These are phyloP conservation scores for Nomada lathburiana DNA, from an alignment of 2,888 invertebrate genomes.

Conservation along the genomic window DNA sequence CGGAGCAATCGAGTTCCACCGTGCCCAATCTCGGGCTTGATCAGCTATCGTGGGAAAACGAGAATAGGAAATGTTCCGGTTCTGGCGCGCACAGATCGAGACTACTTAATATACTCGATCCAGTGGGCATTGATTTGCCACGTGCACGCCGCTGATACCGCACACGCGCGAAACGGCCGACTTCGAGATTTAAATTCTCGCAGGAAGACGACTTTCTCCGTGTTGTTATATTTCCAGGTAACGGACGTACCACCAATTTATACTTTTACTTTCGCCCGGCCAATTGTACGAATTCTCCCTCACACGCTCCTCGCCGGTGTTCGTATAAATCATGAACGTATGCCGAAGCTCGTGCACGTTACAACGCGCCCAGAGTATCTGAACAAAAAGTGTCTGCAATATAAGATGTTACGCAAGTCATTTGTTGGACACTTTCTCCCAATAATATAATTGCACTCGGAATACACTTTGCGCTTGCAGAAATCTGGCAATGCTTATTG, in stretches of 20 bases:
- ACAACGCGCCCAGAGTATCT: background rate
- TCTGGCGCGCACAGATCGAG: conserved; percentile 5
- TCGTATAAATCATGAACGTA: background rate
- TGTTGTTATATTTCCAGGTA: conserved; percentile 40
- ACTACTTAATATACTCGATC: conserved; percentile 19
- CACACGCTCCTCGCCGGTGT: background rate
- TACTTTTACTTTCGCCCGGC: conserved; percentile 49
- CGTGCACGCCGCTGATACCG: conserved; percentile 6
- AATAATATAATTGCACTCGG: conserved; percentile 3
- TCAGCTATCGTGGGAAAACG: conserved; percentile 32
- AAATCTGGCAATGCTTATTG: background rate
- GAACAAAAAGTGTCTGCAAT: background rate
- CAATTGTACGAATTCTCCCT: conserved; percentile 11
- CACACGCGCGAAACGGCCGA: background rate
- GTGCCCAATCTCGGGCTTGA: conserved; percentile 8
- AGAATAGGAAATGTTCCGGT: conserved; percentile 13
- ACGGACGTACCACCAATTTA: conserved; percentile 36
- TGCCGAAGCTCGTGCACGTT: background rate
- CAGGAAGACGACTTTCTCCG: conserved; percentile 50
- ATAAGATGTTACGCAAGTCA: background rate
- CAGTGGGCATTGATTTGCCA: conserved; percentile 21
- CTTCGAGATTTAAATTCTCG: conserved; percentile 43
- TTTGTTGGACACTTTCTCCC: conserved; percentile 10
- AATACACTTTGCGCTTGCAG: background rate
- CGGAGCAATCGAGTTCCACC: background rate